A percentile compares a stretch with the other conserved stretches of the same genome.
phyloP scores from a whole-genome alignment of 2,888 invertebrate species.

The Drosophila percnosoma region DNA sequence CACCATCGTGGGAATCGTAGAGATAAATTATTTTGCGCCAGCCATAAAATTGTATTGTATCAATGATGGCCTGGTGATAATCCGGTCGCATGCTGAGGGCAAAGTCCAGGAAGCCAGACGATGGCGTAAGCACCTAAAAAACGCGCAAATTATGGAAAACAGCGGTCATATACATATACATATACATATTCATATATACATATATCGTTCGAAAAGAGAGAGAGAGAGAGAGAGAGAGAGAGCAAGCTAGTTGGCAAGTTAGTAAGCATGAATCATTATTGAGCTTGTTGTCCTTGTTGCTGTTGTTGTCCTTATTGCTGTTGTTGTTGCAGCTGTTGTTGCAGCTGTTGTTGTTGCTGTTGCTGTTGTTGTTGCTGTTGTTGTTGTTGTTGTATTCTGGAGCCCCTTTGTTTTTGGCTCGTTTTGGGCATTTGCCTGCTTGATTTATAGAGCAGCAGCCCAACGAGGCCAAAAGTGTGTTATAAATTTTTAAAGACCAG shows the following conservation, averaged over 20 bases:
- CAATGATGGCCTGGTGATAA: conserved; percentile 97
- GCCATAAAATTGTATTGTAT: conserved; percentile 95
- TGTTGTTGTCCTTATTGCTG: conserved; percentile 15
- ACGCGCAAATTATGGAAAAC: conserved; percentile 77
- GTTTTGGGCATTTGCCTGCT: conserved; percentile 74
- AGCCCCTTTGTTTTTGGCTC: conserved; percentile 46
- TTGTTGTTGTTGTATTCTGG: conserved; percentile 12
- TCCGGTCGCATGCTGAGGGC: conserved; percentile 97
- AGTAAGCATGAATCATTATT: conserved; percentile 80
- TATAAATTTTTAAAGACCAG: conserved; percentile 77
- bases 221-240: neutral
- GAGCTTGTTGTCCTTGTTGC: conserved; percentile 60
- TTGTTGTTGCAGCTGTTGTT: conserved; percentile 24
- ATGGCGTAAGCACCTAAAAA: conserved; percentile 91
- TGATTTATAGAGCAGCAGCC: conserved; percentile 67
- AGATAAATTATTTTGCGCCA: conserved; percentile 92
- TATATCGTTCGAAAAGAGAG: neutral
- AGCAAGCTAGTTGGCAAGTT: conserved; percentile 56
- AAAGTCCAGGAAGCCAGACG: conserved; percentile 94
- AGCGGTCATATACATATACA: conserved; percentile 28
- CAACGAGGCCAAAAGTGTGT: conserved; percentile 73
- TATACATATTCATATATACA: conserved; percentile 11
- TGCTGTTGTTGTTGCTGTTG: conserved; percentile 26
- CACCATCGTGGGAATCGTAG: conserved; percentile 92
- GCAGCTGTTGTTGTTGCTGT: conserved; percentile 30